Evolutionary conservation across 2,113 vertebrate genomes (phyloP).

Genomic region (Nematolebias whitei): DNA sequence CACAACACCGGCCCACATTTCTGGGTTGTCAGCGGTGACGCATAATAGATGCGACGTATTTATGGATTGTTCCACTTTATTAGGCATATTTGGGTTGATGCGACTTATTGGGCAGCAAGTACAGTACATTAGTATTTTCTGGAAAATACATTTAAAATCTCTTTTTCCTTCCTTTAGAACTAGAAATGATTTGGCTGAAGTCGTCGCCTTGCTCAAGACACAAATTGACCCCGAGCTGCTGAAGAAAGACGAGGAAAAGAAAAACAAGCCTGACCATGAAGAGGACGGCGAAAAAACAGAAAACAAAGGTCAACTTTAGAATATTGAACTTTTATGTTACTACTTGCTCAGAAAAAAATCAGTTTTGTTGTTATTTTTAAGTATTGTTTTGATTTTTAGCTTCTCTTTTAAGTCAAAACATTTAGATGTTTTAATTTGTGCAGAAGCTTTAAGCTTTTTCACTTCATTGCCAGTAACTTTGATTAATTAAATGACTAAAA

Average conservation of each 20-base stretch:
- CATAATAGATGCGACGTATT: too few species aligned
- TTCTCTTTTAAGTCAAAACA: too few species aligned
- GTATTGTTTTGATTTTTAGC: background rate
- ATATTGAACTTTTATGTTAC: background rate
- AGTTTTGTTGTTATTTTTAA: background rate
- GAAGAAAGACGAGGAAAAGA: conserved; percentile 80
- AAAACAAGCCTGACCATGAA: conserved; percentile 81
- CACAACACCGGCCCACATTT: too few species aligned
- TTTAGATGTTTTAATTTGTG: background rate
- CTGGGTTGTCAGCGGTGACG: too few species aligned
- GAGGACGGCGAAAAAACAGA: conserved; percentile 54
- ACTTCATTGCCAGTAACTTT: too few species aligned
- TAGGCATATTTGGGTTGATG: too few species aligned
- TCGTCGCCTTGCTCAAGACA: conserved; percentile 92
- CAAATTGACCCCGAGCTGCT: conserved; percentile 94
- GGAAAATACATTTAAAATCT: background rate
- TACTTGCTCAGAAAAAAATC: background rate
- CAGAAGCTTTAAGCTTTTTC: too few species aligned
- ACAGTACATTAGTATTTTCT: too few species aligned
- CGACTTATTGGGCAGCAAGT: too few species aligned
- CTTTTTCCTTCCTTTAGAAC: conserved; percentile 77
- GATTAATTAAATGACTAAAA: too few species aligned
- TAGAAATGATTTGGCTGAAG: conserved; percentile 91
- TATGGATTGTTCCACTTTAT: too few species aligned
- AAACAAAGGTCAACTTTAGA: background rate